These are phyloP conservation scores for Gasterosteus aculeatus DNA, from an alignment of 2,113 vertebrate genomes.

Conservation along the genomic window DNA sequence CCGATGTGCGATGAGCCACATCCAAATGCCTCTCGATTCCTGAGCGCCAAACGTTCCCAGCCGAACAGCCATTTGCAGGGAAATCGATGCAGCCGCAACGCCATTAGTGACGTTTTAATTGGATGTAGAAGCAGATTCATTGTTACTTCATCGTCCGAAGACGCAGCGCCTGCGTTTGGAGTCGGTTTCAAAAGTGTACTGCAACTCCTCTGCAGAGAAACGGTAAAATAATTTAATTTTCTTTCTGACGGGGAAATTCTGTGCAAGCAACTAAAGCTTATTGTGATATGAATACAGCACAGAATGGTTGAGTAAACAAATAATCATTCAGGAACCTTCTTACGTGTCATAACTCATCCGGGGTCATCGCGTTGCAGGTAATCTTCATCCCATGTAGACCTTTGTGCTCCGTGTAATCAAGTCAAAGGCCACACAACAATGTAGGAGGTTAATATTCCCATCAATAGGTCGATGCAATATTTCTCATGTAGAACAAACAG, in stretches of 20 bases:
- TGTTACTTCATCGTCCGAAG: constrained; percentile 44
- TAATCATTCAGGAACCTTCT: background rate
- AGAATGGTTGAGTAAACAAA: background rate
- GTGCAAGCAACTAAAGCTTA: background rate
- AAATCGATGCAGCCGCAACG: constrained; percentile 58
- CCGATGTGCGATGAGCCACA: constrained; percentile 43
- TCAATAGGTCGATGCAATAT: constrained; percentile 20
- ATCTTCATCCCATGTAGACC: constrained; percentile 40
- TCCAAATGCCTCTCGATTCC: constrained; percentile 46
- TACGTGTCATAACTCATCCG: background rate
- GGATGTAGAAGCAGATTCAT: constrained; percentile 72
- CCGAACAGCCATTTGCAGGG: constrained; percentile 52
- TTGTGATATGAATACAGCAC: background rate
- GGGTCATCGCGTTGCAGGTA: constrained; percentile 18
- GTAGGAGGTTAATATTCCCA: constrained; percentile 38
- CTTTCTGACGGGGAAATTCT: background rate
- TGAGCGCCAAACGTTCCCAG: constrained; percentile 37
- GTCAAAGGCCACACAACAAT: constrained; percentile 16
- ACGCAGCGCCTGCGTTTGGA: background rate
- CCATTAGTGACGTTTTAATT: constrained; percentile 76
- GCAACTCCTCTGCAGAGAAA: no score
- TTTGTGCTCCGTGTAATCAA: constrained; percentile 19
- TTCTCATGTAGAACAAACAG: background rate
- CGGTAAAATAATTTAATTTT: background rate
- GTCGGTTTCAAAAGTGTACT: constrained; percentile 19